Percentiles rank a stretch among this genome's conserved stretches.
Conservation (phyloP, 2,888 invertebrate genomes). For the Tipula lateralis region DNA sequence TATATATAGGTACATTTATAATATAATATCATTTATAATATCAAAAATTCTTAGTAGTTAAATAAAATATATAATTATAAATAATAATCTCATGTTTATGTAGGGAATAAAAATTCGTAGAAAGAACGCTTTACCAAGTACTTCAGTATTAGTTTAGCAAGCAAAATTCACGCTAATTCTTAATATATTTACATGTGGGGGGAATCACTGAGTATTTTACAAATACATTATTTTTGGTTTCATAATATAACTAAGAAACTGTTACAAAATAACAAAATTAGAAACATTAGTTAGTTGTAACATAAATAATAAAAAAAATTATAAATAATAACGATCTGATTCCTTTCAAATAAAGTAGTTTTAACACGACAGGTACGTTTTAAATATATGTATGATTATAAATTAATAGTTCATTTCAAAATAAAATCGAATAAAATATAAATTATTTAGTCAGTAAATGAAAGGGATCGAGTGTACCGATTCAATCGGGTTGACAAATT, state of each 20-base stretch:
- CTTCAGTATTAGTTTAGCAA: not conserved
- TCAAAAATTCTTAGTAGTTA: not conserved
- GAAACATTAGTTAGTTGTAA: not conserved
- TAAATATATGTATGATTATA: not conserved
- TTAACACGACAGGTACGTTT: not conserved
- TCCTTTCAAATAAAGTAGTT: not conserved
- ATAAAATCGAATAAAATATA: not conserved
- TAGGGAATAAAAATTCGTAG: not conserved
- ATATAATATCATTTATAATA: not conserved
- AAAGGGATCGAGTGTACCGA: constrained; percentile 20
- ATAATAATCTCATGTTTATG: not conserved
- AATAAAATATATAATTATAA: not conserved
- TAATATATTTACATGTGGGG: not conserved
- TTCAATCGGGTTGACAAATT: not conserved
- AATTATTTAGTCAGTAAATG: not conserved
- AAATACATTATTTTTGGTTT: not conserved
- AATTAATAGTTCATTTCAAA: too few relatives aligned
- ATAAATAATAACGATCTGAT: not conserved
- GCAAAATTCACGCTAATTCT: not conserved
- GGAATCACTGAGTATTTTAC: not conserved
- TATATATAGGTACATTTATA: too few relatives aligned
- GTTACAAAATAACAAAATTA: not conserved
- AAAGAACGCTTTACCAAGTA: not conserved
- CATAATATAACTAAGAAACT: not conserved
- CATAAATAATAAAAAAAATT: too few relatives aligned